Evolutionary conservation across 2,797 vertebrate genomes (phyloP).

Genomic region (Cossypha dichroa): DNA sequence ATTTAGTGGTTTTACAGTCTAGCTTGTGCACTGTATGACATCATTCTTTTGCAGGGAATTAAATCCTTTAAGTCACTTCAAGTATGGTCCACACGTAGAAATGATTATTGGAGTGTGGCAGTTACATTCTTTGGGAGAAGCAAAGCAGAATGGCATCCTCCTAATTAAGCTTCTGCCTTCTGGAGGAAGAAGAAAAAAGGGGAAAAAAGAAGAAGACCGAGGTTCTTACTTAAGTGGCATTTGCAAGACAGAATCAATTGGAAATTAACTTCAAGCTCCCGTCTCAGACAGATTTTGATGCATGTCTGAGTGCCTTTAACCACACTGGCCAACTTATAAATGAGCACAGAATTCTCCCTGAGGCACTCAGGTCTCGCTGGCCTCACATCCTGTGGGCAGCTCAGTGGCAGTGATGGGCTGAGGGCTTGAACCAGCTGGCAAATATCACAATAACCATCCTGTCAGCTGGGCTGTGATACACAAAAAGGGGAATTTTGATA

Average conservation of each 20-base stretch:
- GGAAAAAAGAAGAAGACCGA: neutral
- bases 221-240: slow-evolving; percentile 56
- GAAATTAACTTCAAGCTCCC: slow-evolving; percentile 74
- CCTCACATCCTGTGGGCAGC: slow-evolving; percentile 46
- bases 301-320: slow-evolving; percentile 74
- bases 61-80: neutral
- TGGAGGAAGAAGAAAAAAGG: neutral
- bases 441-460: neutral
- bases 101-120: neutral
- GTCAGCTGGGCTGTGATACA: neutral
- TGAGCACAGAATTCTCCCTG: slow-evolving; percentile 73
- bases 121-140: neutral
- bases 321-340: slow-evolving; percentile 73
- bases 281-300: slow-evolving; percentile 74
- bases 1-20: neutral
- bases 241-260: slow-evolving; percentile 77
- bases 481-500: neutral
- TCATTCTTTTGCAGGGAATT: neutral
- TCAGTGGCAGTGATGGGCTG: neutral
- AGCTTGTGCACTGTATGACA: neutral
- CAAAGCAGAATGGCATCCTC: neutral
- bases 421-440: neutral
- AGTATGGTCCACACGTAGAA: neutral
- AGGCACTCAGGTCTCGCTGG: slow-evolving; percentile 46
- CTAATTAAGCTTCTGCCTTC: slow-evolving; percentile 1